Evolutionary conservation across 1,140 invertebrate species (phyloP).

Genomic region (Thalassaphorura encarpata): DNA sequence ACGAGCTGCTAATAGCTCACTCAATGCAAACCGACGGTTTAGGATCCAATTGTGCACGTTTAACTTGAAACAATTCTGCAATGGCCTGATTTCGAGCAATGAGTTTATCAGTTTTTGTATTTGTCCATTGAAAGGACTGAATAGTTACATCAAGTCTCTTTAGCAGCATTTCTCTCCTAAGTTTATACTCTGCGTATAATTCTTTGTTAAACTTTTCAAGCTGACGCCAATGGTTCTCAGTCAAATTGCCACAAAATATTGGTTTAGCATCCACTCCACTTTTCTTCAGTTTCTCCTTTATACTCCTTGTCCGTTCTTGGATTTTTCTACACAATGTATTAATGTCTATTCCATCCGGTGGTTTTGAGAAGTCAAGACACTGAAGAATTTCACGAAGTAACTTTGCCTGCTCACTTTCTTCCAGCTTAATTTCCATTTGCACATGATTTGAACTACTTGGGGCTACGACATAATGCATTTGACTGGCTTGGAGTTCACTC

Average conservation of each 20-base stretch:
- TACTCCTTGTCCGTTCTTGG: conserved; percentile 45
- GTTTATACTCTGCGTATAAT: conserved; percentile 55
- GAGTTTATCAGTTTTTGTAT: conserved; percentile 61
- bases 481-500: conserved; percentile 66
- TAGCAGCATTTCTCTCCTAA: conserved; percentile 74
- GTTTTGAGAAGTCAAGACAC: conserved; percentile 68
- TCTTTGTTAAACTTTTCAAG: conserved; percentile 59
- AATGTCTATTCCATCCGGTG: conserved; percentile 66
- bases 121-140: conserved; percentile 69
- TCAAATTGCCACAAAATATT: conserved; percentile 60
- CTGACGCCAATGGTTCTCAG: conserved; percentile 68
- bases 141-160: conserved; percentile 88
- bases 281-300: conserved; percentile 27
- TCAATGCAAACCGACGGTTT: conserved; percentile 53
- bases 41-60: conserved; percentile 50
- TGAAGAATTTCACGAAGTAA: conserved; percentile 65
- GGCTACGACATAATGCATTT: conserved; percentile 59
- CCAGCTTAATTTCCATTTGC: conserved; percentile 47
- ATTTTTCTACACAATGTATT: conserved; percentile 68
- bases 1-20: conserved; percentile 67
- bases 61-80: conserved; percentile 54
- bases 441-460: too few relatives aligned
- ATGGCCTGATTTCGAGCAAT: conserved; percentile 59
- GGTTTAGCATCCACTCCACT: conserved; percentile 53
- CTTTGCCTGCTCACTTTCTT: conserved; percentile 66